These are phyloP conservation scores for Collichthys lucidus DNA, from an alignment of 2,113 vertebrate species.

Conservation along the genomic window DNA sequence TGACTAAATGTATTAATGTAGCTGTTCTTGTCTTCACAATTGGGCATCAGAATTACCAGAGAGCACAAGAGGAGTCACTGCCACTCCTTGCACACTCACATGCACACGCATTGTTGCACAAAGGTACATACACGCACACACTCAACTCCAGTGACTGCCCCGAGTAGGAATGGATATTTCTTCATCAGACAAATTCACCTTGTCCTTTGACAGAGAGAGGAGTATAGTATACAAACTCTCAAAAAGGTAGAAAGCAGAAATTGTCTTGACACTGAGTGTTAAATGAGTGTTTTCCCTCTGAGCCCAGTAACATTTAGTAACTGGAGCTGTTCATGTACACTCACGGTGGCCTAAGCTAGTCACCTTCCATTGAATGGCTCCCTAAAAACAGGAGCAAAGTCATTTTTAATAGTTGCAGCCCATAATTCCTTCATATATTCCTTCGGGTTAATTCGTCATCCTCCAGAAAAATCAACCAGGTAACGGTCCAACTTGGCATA, in stretches of 20 bases:
- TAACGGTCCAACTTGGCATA: conserved; percentile 40
- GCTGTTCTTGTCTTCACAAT: conserved; percentile 33
- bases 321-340: conserved; percentile 44
- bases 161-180: conserved; percentile 81
- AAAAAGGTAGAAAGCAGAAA: conserved; percentile 66
- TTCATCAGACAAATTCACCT: conserved; percentile 55
- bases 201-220: conserved; percentile 61
- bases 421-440: conserved; percentile 46
- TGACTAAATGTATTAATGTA: conserved; percentile 38
- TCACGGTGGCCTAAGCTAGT: conserved; percentile 28
- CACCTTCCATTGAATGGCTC: conserved; percentile 46
- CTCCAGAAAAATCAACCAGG: conserved; percentile 43
- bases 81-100: conserved; percentile 46
- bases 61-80: conserved; percentile 58
- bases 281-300: conserved; percentile 29
- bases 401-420: conserved; percentile 38
- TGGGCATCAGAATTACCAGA: conserved; percentile 36
- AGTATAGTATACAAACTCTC: conserved; percentile 54
- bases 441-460: conserved; percentile 44
- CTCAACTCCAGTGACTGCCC: conserved; percentile 83
- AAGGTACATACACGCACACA: conserved; percentile 62
- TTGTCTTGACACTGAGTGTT: conserved; percentile 39
- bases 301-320: conserved; percentile 41
- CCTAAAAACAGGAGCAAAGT: conserved; percentile 41
- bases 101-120: conserved; percentile 42